Percentiles rank a stretch among this genome's conserved stretches.
phyloP scores from a whole-genome alignment of 2,113 vertebrate genomes.

The Triplophysa rosa region DNA sequence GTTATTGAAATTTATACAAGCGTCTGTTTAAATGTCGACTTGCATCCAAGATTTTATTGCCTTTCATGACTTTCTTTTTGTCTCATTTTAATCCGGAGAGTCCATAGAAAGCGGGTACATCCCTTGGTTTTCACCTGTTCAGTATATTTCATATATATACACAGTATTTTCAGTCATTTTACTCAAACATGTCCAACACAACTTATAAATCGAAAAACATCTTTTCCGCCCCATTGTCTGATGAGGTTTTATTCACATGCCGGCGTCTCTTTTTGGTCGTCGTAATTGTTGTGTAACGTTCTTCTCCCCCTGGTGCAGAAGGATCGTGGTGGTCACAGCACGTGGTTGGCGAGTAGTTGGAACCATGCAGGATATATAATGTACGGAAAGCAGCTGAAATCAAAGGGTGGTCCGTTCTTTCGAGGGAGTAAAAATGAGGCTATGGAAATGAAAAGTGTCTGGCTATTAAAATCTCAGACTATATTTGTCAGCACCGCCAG shows the following conservation, averaged over 20 bases:
- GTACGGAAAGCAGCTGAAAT: slow-evolving; percentile 41
- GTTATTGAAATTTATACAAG: no score
- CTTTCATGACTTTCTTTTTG: no score
- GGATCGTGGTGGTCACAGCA: slow-evolving; percentile 13
- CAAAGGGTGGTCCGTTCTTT: slow-evolving; percentile 33
- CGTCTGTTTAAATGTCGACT: no score
- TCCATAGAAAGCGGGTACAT: no score
- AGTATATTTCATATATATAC: no score
- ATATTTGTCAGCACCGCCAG: slow-evolving; percentile 23
- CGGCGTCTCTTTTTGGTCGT: slow-evolving; percentile 52
- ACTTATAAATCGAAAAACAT: background rate
- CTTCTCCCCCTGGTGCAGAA: slow-evolving; percentile 7
- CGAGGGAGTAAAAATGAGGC: slow-evolving; percentile 11
- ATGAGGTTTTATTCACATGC: slow-evolving; percentile 2
- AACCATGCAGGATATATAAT: slow-evolving; percentile 3
- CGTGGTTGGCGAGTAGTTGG: slow-evolving; percentile 34
- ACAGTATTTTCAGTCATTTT: background rate
- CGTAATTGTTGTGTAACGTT: slow-evolving; percentile 52
- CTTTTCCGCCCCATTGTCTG: slow-evolving; percentile 32
- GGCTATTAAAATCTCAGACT: slow-evolving; percentile 38
- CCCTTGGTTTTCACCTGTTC: no score
- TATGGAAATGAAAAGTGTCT: slow-evolving; percentile 16
- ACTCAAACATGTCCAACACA: background rate
- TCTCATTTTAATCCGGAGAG: no score
- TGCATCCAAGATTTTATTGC: no score